Percentiles rank a stretch among this genome's conserved stretches.
Evolutionary conservation across 1,140 invertebrate genomes (phyloP).

Genomic region (Glomeris maerens): DNA sequence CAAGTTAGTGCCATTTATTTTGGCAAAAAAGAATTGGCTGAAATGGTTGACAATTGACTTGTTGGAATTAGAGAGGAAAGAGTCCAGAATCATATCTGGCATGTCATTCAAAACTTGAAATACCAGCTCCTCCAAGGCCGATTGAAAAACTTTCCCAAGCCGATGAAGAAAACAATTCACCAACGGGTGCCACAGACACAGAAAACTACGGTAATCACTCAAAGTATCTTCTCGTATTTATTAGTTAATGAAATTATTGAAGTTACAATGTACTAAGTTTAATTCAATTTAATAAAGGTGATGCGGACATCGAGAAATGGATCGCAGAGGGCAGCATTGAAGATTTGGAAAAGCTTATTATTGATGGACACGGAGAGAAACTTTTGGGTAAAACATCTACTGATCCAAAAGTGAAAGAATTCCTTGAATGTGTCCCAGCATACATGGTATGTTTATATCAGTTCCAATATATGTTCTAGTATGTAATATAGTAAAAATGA

Average conservation of each 20-base stretch:
- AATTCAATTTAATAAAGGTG: slow-evolving; percentile 21
- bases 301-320: slow-evolving; percentile 42
- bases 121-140: slow-evolving; percentile 11
- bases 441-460: slow-evolving; percentile 80
- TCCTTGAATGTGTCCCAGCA: slow-evolving; percentile 72
- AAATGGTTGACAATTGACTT: slow-evolving; percentile 1
- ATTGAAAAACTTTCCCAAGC: slow-evolving; percentile 4
- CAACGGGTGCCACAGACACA: background rate
- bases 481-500: background rate
- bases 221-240: background rate
- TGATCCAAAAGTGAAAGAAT: slow-evolving; percentile 68
- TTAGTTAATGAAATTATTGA: slow-evolving; percentile 12
- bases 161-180: slow-evolving; percentile 1
- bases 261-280: slow-evolving; percentile 5
- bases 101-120: slow-evolving; percentile 11
- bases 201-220: slow-evolving; percentile 4
- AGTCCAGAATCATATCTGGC: slow-evolving; percentile 22
- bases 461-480: background rate
- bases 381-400: slow-evolving; percentile 53
- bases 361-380: slow-evolving; percentile 67
- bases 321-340: slow-evolving; percentile 69
- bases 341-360: slow-evolving; percentile 64
- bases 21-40: background rate
- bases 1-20: slow-evolving; percentile 11
- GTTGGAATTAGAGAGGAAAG: slow-evolving; percentile 19